These are phyloP conservation scores for Bradypodion pumilum DNA, from an alignment of 2,797 vertebrate species.

Conservation along the genomic window DNA sequence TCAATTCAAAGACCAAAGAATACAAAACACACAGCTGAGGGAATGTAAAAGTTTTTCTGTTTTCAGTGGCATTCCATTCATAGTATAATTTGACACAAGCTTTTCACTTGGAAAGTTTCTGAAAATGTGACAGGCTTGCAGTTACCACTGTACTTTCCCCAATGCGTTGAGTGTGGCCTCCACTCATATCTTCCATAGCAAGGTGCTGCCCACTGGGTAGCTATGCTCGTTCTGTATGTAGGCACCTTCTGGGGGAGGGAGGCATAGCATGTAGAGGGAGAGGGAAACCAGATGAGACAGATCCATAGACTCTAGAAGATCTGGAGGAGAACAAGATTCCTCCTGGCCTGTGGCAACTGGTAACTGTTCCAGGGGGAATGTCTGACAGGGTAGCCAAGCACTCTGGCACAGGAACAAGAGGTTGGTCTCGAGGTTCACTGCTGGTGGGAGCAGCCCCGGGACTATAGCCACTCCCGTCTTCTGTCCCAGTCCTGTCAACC, in stretches of 20 bases:
- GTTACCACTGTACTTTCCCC: conserved; percentile 79
- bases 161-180: conserved; percentile 80
- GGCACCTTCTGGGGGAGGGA: conserved; percentile 83
- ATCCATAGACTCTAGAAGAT: conserved; percentile 37
- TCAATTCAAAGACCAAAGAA: too few relatives aligned
- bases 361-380: conserved; percentile 54
- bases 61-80: background rate
- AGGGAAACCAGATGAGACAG: conserved; percentile 76
- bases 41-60: too few relatives aligned
- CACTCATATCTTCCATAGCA: conserved; percentile 82
- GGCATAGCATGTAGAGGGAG: conserved; percentile 84
- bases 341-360: conserved; percentile 50
- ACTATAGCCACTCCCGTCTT: too few relatives aligned
- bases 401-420: conserved; percentile 38
- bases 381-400: conserved; percentile 62
- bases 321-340: conserved; percentile 36
- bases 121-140: conserved; percentile 84
- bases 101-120: background rate
- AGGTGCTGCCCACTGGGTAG: conserved; percentile 85
- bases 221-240: conserved; percentile 87
- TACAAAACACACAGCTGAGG: too few relatives aligned
- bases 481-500: too few relatives aligned
- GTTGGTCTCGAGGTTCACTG: conserved; percentile 45
- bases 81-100: background rate
- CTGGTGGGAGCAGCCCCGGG: conserved; percentile 54